These are phyloP conservation scores for Cranoglanis bouderius DNA, from an alignment of 2,113 vertebrate genomes.

Conservation along the genomic window DNA sequence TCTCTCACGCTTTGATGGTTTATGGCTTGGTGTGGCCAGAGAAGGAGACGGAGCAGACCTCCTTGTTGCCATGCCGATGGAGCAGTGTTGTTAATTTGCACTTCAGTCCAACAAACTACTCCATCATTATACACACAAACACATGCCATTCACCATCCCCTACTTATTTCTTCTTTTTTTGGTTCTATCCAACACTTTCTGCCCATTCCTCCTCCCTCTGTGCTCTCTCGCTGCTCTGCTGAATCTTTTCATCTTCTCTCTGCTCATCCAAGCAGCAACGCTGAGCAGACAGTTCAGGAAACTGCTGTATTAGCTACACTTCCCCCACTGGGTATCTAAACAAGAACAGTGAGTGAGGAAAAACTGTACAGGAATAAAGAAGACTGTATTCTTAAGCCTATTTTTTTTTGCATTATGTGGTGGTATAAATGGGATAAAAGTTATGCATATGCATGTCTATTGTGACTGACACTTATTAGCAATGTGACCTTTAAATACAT, in stretches of 20 bases:
- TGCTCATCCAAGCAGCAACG: conserved; percentile 14
- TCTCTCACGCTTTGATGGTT: neutral
- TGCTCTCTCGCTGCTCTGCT: neutral
- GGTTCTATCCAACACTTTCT: neutral
- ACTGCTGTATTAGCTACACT: conserved; percentile 1
- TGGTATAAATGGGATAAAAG: neutral
- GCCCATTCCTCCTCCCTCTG: neutral
- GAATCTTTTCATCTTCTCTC: neutral
- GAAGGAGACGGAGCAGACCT: conserved; percentile 62
- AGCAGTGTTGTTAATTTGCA: conserved; percentile 64
- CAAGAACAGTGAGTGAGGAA: neutral
- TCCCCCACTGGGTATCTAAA: neutral
- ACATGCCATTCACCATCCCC: neutral
- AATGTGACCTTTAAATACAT: neutral
- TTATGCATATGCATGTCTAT: conserved; percentile 4
- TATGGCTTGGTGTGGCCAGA: conserved; percentile 50
- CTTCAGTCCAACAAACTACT: conserved; percentile 53
- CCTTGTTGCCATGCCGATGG: conserved; percentile 65
- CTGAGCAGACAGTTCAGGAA: conserved; percentile 22
- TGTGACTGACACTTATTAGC: neutral
- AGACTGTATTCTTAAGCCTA: neutral
- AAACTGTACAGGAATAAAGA: neutral
- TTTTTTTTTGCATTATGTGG: neutral
- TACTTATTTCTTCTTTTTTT: conserved; percentile 5
- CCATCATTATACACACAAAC: neutral